These are phyloP conservation scores for Hyaena hyaena DNA, from an alignment of 2,113 vertebrate genomes.

Conservation along the genomic window DNA sequence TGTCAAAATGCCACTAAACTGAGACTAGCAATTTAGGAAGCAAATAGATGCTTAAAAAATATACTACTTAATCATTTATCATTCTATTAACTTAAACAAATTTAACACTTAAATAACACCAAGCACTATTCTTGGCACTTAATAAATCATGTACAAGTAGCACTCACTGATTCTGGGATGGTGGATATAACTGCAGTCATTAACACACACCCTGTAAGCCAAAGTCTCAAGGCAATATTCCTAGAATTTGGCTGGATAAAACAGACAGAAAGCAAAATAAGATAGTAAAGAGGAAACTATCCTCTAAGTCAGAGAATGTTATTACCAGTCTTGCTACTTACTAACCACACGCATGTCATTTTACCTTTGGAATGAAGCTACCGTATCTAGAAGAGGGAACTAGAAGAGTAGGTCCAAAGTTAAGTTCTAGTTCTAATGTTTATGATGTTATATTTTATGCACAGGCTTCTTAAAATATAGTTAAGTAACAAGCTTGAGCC, in stretches of 20 bases:
- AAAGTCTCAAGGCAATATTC: neutral
- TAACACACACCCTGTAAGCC: neutral
- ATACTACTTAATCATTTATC: neutral
- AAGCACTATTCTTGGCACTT: neutral
- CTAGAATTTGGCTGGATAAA: neutral
- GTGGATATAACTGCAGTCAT: neutral
- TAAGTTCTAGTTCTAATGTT: neutral
- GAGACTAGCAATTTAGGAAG: neutral
- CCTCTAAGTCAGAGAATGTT: neutral
- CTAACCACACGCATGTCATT: neutral
- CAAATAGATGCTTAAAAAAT: neutral
- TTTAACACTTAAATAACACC: neutral
- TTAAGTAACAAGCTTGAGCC: neutral
- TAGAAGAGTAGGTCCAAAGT: neutral
- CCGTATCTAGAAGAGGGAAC: neutral
- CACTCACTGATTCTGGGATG: neutral
- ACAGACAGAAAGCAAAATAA: slow-evolving; percentile 25
- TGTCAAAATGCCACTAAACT: neutral
- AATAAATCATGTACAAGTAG: neutral
- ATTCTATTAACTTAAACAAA: neutral
- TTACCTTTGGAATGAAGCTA: neutral
- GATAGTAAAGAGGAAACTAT: neutral
- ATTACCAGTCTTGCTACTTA: neutral
- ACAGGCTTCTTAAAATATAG: neutral
- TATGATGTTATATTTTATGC: neutral